These are phyloP conservation scores for Eupithecia subfuscata DNA, from an alignment of 2,888 invertebrate genomes.

Conservation along the genomic window DNA sequence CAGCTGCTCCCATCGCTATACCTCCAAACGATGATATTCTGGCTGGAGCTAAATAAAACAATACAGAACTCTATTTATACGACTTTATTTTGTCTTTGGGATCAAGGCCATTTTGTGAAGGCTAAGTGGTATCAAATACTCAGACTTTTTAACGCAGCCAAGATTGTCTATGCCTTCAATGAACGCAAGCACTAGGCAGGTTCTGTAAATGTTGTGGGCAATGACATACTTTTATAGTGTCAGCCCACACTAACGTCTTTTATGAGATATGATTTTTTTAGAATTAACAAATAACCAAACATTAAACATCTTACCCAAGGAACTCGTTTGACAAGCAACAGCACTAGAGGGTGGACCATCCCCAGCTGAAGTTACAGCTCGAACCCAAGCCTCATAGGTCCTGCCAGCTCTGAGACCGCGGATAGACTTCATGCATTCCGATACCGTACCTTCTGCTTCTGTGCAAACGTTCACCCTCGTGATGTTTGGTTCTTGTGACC, in stretches of 20 bases:
- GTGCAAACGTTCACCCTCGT: conserved; percentile 71
- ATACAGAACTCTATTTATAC: not conserved
- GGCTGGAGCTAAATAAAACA: conserved; percentile 87
- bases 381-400: conserved; percentile 94
- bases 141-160: too few relatives aligned
- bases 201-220: too few relatives aligned
- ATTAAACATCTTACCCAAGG: conserved; percentile 62
- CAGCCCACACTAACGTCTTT: too few relatives aligned
- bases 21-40: conserved; percentile 94
- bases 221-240: too few relatives aligned
- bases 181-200: too few relatives aligned
- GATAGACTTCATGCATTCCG: conserved; percentile 84
- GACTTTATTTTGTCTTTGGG: too few relatives aligned
- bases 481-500: conserved; percentile 75
- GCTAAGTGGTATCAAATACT: too few relatives aligned
- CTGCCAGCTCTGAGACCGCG: conserved; percentile 88
- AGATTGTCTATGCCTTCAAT: too few relatives aligned
- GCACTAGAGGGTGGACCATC: conserved; percentile 83
- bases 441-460: conserved; percentile 66
- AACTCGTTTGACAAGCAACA: conserved; percentile 77
- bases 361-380: conserved; percentile 91
- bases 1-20: conserved; percentile 87
- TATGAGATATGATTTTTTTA: too few relatives aligned
- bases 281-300: not conserved
- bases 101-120: too few relatives aligned